phyloP scores from a whole-genome alignment of 2,113 vertebrate species.

The Herpailurus yagouaroundi region DNA sequence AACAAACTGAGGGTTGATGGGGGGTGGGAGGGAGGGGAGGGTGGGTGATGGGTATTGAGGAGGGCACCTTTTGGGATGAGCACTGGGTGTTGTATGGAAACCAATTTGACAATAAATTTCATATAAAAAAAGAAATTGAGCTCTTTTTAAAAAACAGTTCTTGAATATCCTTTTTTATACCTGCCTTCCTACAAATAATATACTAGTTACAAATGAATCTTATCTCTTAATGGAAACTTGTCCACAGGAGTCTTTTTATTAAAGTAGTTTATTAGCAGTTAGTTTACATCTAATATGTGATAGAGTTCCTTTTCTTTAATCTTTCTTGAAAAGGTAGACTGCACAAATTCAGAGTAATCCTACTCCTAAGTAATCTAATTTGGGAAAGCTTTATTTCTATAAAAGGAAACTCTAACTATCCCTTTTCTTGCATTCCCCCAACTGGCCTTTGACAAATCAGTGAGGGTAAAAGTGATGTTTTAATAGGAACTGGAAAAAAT shows the following conservation, averaged over 20 bases:
- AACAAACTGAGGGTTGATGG: too few species aligned
- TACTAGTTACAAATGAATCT: conserved; percentile 44
- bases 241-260: conserved; percentile 1
- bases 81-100: too few species aligned
- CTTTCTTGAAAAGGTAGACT: conserved; percentile 40
- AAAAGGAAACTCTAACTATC: not conserved
- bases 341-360: conserved; percentile 21
- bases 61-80: too few species aligned
- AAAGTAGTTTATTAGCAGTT: conserved; percentile 37
- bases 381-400: not conserved
- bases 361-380: conserved; percentile 35
- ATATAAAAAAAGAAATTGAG: not conserved
- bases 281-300: conserved; percentile 26
- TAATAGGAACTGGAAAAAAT: not conserved
- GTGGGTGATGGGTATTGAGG: too few species aligned
- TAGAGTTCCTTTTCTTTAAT: conserved; percentile 45
- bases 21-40: too few species aligned
- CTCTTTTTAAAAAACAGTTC: not conserved
- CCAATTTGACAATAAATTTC: too few species aligned
- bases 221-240: conserved; percentile 55
- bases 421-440: not conserved
- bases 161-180: not conserved
- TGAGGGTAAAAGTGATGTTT: not conserved
- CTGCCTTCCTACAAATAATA: conserved; percentile 26
- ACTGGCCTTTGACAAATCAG: not conserved